Base-by-base conservation (phyloP, 2,797 vertebrate species). In the Adrianichthys oophorus region DNA sequence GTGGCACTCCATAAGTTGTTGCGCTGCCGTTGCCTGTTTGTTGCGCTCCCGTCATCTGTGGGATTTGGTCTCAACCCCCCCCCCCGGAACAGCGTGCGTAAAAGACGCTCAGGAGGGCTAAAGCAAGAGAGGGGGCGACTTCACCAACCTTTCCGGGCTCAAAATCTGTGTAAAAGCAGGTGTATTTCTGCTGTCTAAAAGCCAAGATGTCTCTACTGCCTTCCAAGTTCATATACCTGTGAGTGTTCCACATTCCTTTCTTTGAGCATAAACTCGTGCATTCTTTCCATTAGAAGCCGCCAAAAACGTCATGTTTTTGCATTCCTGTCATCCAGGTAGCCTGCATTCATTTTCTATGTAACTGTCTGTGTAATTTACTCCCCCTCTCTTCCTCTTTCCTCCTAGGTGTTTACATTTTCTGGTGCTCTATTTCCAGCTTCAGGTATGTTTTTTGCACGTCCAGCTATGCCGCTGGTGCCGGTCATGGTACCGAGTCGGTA, bases 221-320 rank as follows among this genome's bases (percentile, higher is more conserved):
- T 87, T 93, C 92, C 70, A 92, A 91, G 89, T 92, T 91, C 88
- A 86, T 92, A 78, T 93, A 93, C 88, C 87, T 93, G 92, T 93
- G 92, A 93, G 92, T 85, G 69, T 78, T 51, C 64, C 62, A 55
- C 73, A 62, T 64, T 72, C 66, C 51, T 17, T 72, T 72, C 41
- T 68, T 64, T 43, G 50, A 65, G 48, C 65, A 52, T 26, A 52
- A 67, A 53, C 15, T 2, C 75, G 12, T 70, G 66, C 90, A 91
- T 93, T 93, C 90, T 92, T 90, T 79, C 91, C 92, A 89, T 91
- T 89, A 93, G 91, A 93, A 93, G 91, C 91, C 91, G 91, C 91
- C 85, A 89, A 90, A 92, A 83, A 78, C 86, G 46, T 66, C 80
- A 79, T 74, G 65, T 85, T 87, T 86, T 53, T 74, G 59, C 74